These are phyloP conservation scores for Aplocera efformata DNA, from an alignment of 2,888 invertebrate genomes.

Conservation along the genomic window DNA sequence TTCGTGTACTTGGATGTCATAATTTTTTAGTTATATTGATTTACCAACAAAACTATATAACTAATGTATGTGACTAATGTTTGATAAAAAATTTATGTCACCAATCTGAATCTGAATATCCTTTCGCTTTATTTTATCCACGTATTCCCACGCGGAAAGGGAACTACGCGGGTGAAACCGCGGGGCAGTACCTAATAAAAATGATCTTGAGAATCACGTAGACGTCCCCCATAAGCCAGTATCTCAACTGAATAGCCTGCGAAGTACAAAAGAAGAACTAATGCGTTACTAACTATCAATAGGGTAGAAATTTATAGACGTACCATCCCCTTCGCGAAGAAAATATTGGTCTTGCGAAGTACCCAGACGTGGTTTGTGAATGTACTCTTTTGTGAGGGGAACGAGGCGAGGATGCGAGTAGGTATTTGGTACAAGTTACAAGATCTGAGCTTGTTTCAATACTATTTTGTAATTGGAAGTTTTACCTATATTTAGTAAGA, in stretches of 20 bases:
- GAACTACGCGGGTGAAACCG: too few species aligned
- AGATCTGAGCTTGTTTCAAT: not conserved
- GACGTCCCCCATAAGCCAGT: slow-evolving; percentile 53
- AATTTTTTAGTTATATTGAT: too few species aligned
- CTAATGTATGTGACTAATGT: too few species aligned
- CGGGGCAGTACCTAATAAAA: too few species aligned
- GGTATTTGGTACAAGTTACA: slow-evolving; percentile 25
- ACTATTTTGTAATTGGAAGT: not conserved
- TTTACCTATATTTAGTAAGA: not conserved
- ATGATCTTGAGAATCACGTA: slow-evolving; percentile 28
- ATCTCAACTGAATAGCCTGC: slow-evolving; percentile 63
- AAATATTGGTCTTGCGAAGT: slow-evolving; percentile 78
- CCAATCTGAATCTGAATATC: too few species aligned
- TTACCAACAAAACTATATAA: too few species aligned
- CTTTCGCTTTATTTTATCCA: too few species aligned
- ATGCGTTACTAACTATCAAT: slow-evolving; percentile 76
- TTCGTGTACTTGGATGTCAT: too few species aligned
- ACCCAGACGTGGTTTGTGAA: slow-evolving; percentile 72
- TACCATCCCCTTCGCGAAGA: slow-evolving; percentile 65
- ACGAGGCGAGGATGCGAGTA: slow-evolving; percentile 28
- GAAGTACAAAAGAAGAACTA: slow-evolving; percentile 70
- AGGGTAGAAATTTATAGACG: slow-evolving; percentile 70
- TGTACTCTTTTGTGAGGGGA: slow-evolving; percentile 61
- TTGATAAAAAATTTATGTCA: too few species aligned
- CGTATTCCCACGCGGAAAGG: too few species aligned